Base-by-base conservation (phyloP, 2,888 invertebrate species). In the Hedya salicella region DNA sequence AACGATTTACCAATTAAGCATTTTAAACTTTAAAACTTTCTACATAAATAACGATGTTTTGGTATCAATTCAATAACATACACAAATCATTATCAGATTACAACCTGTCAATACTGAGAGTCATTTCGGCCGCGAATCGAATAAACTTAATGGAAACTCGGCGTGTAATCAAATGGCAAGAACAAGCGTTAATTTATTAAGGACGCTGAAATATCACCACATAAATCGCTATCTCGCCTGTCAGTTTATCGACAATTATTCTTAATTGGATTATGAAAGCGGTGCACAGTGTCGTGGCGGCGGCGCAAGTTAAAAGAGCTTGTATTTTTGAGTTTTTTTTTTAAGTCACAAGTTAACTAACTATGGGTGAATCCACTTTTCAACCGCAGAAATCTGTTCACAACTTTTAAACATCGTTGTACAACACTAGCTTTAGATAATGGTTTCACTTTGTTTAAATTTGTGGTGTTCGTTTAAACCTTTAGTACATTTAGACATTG, bases 181-280 rank as follows among this genome's bases (percentile, higher is more conserved):
- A 91, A 91, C 90, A 87, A 92, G 92, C 88, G 90, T 89, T 87
- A 90, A 89, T 91, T 92, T 92, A 92, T 92, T 91, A 91, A 91
- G 90, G 84, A 91, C 87, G 81, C 86, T 91, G 86, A 92, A 91
- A 92, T 92, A 92, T 92, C 91, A 86, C 88, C 87, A 79, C 91
- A 91, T 92, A 91, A 91, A 92, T 92, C 88, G 89, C 85, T 85
- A 89, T 88, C 85, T 82, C 75, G 82, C 80, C 89, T 87, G 91
- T 91, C 91, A 90, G 87, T 91, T 91, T 90, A 91, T 88, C 91
- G 91, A 91, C 90, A 89, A 91, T 91, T 91, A 91, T 89, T 89
- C 90, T 89, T 92, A 92, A 91, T 92, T 92, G 91, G 92, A 91
- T 91, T 92, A 92, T 89, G 90, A 91, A 89, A 90, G 89, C 87